Evolutionary conservation across 2,113 vertebrate genomes (phyloP).

Genomic region (Furnarius figulus): DNA sequence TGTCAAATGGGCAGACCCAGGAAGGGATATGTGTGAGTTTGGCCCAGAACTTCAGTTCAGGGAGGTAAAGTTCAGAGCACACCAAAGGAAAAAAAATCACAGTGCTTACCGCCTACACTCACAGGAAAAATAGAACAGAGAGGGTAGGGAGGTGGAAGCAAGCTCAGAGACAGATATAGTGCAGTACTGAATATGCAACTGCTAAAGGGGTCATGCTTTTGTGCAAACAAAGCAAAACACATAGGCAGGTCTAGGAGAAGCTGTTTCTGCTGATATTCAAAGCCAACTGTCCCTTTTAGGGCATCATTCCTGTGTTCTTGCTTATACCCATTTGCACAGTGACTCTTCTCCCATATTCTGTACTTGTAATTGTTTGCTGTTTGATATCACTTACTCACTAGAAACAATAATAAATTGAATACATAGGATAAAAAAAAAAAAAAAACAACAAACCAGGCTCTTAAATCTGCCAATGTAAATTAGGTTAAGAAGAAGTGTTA

Average conservation of each 20-base stretch:
- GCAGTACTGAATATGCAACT: neutral
- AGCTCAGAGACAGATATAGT: neutral
- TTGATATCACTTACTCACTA: neutral
- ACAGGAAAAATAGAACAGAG: neutral
- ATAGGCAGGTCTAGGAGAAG: neutral
- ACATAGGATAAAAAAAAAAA: neutral
- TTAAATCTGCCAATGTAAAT: neutral
- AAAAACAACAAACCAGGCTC: neutral
- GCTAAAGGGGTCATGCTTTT: neutral
- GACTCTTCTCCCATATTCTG: neutral
- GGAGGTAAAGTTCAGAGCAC: neutral
- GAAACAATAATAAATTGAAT: neutral
- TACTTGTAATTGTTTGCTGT: neutral
- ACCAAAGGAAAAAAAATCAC: neutral
- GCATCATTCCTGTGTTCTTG: neutral
- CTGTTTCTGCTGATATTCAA: neutral
- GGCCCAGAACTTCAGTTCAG: neutral
- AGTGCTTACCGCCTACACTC: neutral
- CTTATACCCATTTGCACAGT: rapidly evolving
- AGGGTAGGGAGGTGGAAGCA: conserved; percentile 1
- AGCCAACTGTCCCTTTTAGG: neutral
- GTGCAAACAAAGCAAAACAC: neutral
- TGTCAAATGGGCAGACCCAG: neutral
- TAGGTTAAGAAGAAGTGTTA: neutral
- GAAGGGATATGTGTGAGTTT: neutral